These are phyloP conservation scores for Myiotriccus ornatus DNA, from an alignment of 2,797 vertebrate genomes.

Conservation along the genomic window DNA sequence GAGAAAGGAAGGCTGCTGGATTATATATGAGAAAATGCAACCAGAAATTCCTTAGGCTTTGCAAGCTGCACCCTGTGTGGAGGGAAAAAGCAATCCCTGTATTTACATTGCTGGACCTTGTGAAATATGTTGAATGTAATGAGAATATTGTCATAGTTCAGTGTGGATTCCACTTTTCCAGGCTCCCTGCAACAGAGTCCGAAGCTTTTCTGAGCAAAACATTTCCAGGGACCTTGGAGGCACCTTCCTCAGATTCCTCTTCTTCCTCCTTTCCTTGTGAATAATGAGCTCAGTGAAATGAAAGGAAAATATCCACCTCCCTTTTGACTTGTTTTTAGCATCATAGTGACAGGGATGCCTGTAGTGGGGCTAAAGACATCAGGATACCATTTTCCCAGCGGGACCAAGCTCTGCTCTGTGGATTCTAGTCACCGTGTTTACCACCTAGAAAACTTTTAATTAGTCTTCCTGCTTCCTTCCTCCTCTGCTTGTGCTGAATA, in stretches of 20 bases:
- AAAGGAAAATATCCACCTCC: background rate
- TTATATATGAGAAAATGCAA: conserved; percentile 47
- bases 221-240: background rate
- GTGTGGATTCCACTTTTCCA: background rate
- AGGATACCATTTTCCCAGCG: background rate
- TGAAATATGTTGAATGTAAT: background rate
- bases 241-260: background rate
- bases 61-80: background rate
- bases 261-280: background rate
- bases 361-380: background rate
- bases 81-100: background rate
- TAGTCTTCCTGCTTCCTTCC: conserved; percentile 16
- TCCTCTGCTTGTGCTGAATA: background rate
- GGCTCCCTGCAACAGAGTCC: background rate
- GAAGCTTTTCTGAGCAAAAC: background rate
- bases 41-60: conserved; percentile 16
- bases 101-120: conserved; percentile 39
- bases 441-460: conserved; percentile 1
- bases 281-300: background rate
- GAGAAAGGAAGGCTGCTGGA: conserved; percentile 16
- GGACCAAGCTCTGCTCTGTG: background rate
- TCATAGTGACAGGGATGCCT: background rate
- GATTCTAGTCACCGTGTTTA: background rate
- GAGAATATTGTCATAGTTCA: background rate
- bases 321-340: background rate